These are phyloP conservation scores for Drosophila tropicalis DNA, from an alignment of 1,140 invertebrate species.

Conservation along the genomic window DNA sequence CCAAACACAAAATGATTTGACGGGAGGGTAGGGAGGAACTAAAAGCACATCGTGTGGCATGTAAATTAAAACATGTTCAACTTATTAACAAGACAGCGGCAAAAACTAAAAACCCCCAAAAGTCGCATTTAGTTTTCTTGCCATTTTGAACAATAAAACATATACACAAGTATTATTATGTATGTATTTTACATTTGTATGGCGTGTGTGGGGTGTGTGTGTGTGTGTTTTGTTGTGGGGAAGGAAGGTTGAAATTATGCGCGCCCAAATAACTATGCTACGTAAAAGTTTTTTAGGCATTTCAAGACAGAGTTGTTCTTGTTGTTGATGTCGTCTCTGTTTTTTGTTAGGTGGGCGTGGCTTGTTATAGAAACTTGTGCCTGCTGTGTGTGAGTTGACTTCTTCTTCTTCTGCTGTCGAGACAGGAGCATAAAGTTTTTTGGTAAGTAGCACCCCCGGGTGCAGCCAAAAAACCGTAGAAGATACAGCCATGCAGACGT, in stretches of 20 bases:
- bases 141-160: constrained; percentile 12
- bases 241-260: background rate
- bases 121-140: constrained; percentile 69
- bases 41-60: constrained; percentile 38
- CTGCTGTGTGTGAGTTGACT: constrained; percentile 33
- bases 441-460: constrained; percentile 69
- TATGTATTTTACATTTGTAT: constrained; percentile 23
- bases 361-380: background rate
- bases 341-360: constrained; percentile 19
- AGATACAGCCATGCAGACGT: constrained; percentile 51
- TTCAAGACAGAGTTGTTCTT: constrained; percentile 47
- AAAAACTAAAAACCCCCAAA: constrained; percentile 38
- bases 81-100: constrained; percentile 66
- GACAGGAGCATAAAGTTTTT: constrained; percentile 66
- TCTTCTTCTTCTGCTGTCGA: constrained; percentile 10
- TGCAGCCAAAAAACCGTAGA: constrained; percentile 41
- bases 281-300: constrained; percentile 70
- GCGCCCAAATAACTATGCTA: constrained; percentile 44
- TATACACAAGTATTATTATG: constrained; percentile 43
- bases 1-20: background rate
- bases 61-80: constrained; percentile 79
- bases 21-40: background rate
- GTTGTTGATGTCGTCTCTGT: constrained; percentile 3
- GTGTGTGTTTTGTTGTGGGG: constrained; percentile 6
- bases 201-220: background rate